Base-by-base conservation (phyloP, 1,140 invertebrate species). In the Belonocnema kinseyi region DNA sequence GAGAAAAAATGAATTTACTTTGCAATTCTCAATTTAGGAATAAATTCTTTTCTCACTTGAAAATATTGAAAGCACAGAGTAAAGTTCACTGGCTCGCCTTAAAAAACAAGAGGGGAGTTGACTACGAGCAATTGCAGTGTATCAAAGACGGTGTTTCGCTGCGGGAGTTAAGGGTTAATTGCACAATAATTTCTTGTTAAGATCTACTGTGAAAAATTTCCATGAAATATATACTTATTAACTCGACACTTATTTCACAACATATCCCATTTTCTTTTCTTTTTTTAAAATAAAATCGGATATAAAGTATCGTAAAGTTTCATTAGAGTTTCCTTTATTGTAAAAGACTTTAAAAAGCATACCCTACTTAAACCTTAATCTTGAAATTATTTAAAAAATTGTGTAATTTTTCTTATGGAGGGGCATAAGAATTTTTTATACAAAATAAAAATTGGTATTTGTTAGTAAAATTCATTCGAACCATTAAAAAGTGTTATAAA, bases 111-210 rank as follows among this genome's bases (percentile, higher is more conserved):
- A 33, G 26, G 26, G 26, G 52, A n/a, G 16, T 56, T n/a, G 17
- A 56, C 8, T 61, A 2, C 14, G 56, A 26, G 56, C 26, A 61
- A 61, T 26, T 61, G 19, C 56, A 61, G 26, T 26, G 19, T 26
- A 61, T 61, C 17, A 26, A 61, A 61, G 56, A 33, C 26, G 26
- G 5, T 3, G 26, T 5, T 33, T 33, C 56, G 26, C 19, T 61
- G 56, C 26, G 21, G 56, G 56, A 61, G 56, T 61, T 19, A 61
- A 61, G 56, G 56, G 56, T 61, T 61, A 61, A 61, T 61, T 61
- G 56, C 56, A 11, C 56, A 26, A 61, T 61, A 61, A 61, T 61
- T 61, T 61, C 56, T 26, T 13, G 12, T 61, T 61, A 8, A 19
- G 4, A 26, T 26, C 19, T 33, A 33, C 8, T 26, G 19, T 26